phyloP scores from a whole-genome alignment of 2,888 invertebrate species.

The Beris chalybata region DNA sequence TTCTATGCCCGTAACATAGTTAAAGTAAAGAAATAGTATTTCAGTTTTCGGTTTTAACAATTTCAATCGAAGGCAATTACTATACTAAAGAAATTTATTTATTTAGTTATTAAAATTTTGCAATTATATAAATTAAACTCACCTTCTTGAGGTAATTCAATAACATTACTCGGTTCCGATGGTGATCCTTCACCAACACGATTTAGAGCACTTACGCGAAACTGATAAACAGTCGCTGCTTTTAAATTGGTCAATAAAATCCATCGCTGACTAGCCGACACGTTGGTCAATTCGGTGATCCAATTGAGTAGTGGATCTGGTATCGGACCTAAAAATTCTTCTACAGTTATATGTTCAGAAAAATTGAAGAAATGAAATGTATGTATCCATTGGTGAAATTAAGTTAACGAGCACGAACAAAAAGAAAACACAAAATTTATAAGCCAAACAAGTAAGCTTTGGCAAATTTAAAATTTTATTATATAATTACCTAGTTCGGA shows the following conservation, averaged over 20 bases:
- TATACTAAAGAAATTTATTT: no score
- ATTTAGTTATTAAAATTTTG: no score
- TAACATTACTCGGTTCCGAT: slow-evolving; percentile 84
- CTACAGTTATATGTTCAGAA: slow-evolving; percentile 47
- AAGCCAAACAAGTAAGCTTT: slow-evolving; percentile 14
- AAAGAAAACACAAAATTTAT: slow-evolving; percentile 31
- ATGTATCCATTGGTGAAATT: slow-evolving; percentile 13
- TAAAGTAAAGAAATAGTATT: no score
- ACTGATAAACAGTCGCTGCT: slow-evolving; percentile 95
- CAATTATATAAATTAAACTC: slow-evolving; percentile 49
- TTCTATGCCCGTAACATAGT: no score
- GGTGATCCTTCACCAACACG: slow-evolving; percentile 93
- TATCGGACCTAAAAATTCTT: slow-evolving; percentile 73
- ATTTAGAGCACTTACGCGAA: slow-evolving; percentile 95
- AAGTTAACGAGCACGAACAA: slow-evolving; percentile 24
- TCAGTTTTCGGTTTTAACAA: no score
- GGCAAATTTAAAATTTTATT: not conserved
- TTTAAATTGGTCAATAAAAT: slow-evolving; percentile 81
- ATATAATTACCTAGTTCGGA: slow-evolving; percentile 75
- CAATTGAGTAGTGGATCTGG: slow-evolving; percentile 85
- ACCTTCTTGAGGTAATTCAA: slow-evolving; percentile 97
- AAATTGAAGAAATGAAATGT: slow-evolving; percentile 28
- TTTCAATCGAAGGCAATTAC: no score
- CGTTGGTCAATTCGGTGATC: slow-evolving; percentile 85
- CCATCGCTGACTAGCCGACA: slow-evolving; percentile 78